phyloP scores from a whole-genome alignment of 2,113 vertebrate species.

The Carassius auratus region DNA sequence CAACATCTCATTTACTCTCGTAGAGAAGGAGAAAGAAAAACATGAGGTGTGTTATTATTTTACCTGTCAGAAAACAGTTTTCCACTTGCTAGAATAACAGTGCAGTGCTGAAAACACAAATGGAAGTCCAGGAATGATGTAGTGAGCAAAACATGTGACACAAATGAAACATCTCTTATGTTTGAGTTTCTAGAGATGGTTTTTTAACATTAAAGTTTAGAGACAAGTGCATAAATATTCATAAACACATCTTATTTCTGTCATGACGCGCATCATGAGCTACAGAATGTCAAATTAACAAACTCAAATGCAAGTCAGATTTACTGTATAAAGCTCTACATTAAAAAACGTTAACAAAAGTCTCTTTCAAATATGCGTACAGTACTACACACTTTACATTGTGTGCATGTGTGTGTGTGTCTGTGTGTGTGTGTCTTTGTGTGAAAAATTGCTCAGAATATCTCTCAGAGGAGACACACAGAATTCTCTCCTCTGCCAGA shows the following conservation, averaged over 20 bases:
- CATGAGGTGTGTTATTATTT: not conserved
- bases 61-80: not conserved
- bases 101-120: not conserved
- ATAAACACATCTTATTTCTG: not conserved
- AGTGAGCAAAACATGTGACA: not conserved
- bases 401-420: no score
- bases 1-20: not conserved
- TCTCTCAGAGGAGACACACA: no score
- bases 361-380: not conserved
- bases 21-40: conserved; percentile 11
- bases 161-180: not conserved
- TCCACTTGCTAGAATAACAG: not conserved
- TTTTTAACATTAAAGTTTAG: no score
- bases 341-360: not conserved
- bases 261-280: not conserved
- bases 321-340: not conserved
- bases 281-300: not conserved
- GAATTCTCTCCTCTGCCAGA: no score
- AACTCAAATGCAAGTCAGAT: not conserved
- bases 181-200: not conserved
- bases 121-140: not conserved
- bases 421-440: no score
- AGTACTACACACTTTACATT: conserved; percentile 1
- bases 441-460: no score
- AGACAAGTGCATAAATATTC: no score